These are phyloP conservation scores for Clarias macrocephalus DNA, from an alignment of 2,113 vertebrate genomes.

Conservation along the genomic window DNA sequence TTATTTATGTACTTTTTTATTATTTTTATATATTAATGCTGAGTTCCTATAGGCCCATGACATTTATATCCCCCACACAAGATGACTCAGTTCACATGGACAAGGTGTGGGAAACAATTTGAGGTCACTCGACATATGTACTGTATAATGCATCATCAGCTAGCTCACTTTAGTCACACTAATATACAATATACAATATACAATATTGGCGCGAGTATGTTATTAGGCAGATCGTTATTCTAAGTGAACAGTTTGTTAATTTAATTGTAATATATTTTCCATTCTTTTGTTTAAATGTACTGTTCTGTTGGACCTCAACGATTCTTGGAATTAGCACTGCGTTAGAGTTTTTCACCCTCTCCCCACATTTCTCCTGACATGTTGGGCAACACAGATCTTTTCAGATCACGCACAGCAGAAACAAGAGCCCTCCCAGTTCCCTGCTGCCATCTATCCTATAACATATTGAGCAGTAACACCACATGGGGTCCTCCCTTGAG, in stretches of 20 bases:
- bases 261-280: not conserved
- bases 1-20: conserved; percentile 27
- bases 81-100: conserved; percentile 39
- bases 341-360: not conserved
- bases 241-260: not conserved
- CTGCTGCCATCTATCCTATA: conserved; percentile 5
- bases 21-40: conserved; percentile 37
- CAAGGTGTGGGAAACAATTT: not conserved
- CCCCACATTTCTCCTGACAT: not conserved
- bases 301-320: not conserved
- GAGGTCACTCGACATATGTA: conserved; percentile 5
- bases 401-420: not conserved
- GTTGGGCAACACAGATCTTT: conserved; percentile 4
- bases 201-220: not conserved
- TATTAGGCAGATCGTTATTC: not conserved
- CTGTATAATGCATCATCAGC: not conserved
- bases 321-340: not conserved
- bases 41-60: conserved; percentile 27
- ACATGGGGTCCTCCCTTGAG: conserved; percentile 2
- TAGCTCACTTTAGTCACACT: not conserved
- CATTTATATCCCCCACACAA: conserved; percentile 41
- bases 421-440: conserved; percentile 3
- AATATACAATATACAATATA: not conserved
- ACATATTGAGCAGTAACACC: conserved; percentile 16
- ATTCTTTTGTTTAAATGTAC: not conserved